A percentile compares a stretch with the other conserved stretches of the same genome.
Evolutionary conservation across 2,888 invertebrate species (phyloP).

Genomic region (Caenorhabditis wallacei): DNA sequence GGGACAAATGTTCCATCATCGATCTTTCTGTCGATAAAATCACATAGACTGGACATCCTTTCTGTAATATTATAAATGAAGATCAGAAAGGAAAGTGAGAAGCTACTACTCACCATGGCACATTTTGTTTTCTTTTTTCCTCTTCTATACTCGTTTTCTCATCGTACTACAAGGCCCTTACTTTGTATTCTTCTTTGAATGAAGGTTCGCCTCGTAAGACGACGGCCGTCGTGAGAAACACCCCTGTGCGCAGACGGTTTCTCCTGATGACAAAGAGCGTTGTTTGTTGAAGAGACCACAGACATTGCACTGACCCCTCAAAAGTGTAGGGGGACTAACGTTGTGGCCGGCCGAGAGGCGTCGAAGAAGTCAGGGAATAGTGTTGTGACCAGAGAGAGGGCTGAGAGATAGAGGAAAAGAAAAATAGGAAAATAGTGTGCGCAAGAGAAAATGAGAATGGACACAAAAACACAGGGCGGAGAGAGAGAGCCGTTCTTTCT

Average conservation of each 20-base stretch:
- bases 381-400: conserved; percentile 6
- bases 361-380: conserved; percentile 4
- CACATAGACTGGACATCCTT: conserved; percentile 47
- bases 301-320: conserved; percentile 42
- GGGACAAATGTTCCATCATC: conserved; percentile 61
- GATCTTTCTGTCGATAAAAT: conserved; percentile 48
- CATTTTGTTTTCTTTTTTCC: conserved; percentile 46
- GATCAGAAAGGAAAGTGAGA: conserved; percentile 11
- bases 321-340: conserved; percentile 16
- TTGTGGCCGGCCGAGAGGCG: conserved; percentile 1
- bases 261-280: conserved; percentile 5
- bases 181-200: conserved; percentile 12
- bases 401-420: neutral
- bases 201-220: conserved; percentile 31
- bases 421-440: neutral
- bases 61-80: conserved; percentile 29
- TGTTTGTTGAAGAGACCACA: conserved; percentile 6
- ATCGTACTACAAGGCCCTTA: conserved; percentile 46
- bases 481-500: conserved; percentile 36
- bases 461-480: conserved; percentile 39
- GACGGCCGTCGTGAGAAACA: conserved; percentile 32
- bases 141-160: conserved; percentile 42
- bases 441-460: conserved; percentile 6
- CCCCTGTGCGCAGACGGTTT: conserved; percentile 41
- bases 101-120: conserved; percentile 51